Conservation (phyloP, 2,113 vertebrate genomes). For the Arvicanthis niloticus region DNA sequence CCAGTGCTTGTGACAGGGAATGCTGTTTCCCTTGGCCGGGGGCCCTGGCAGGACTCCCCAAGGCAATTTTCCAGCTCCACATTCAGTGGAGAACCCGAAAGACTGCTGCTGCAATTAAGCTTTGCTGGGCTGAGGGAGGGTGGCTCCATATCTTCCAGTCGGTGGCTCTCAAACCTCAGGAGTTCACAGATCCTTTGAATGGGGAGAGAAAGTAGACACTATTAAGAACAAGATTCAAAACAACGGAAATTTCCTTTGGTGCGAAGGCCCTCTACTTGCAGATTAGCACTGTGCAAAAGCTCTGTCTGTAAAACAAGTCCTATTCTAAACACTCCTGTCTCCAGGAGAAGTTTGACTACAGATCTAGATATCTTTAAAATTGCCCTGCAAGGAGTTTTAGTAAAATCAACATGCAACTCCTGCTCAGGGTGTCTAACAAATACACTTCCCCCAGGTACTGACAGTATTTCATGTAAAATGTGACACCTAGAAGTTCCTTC, state of each 20-base stretch:
- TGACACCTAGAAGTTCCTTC: background rate
- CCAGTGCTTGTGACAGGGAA: background rate
- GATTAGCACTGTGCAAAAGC: background rate
- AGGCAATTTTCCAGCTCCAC: background rate
- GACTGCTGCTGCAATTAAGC: background rate
- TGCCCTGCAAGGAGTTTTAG: background rate
- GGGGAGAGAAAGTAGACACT: background rate
- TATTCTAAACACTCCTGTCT: background rate
- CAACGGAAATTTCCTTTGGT: background rate
- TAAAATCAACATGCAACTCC: background rate
- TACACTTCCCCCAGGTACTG: background rate
- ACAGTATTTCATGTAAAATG: background rate
- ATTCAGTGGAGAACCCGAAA: background rate
- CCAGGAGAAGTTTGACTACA: background rate
- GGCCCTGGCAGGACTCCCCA: background rate
- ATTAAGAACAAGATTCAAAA: background rate
- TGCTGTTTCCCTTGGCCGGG: background rate
- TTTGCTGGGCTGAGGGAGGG: background rate
- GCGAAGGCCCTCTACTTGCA: background rate
- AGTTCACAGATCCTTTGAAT: background rate
- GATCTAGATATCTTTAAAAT: slow-evolving; percentile 14
- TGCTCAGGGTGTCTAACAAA: background rate
- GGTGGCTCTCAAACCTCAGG: background rate
- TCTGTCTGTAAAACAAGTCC: background rate
- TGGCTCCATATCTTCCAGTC: background rate